Evolutionary conservation across 2,797 vertebrate genomes (phyloP).

Genomic region (Gambelia wislizenii): DNA sequence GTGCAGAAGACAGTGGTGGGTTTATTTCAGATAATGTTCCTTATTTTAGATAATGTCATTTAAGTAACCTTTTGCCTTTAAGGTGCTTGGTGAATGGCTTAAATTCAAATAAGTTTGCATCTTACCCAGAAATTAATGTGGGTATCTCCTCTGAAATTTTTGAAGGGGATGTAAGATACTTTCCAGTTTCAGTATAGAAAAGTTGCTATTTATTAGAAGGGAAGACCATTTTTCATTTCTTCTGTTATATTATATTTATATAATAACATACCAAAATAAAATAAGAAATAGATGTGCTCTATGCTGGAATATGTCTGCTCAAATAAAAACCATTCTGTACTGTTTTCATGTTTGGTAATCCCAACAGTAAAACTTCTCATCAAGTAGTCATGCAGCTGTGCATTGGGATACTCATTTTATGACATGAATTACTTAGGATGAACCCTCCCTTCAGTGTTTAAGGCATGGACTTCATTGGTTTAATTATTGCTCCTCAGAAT

Average conservation of each 20-base stretch:
- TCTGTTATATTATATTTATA: not conserved
- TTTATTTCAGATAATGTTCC: not conserved
- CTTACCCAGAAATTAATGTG: not conserved
- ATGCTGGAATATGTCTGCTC: not conserved
- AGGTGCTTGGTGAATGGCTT: not conserved
- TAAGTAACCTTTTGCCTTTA: not conserved
- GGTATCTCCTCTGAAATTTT: not conserved
- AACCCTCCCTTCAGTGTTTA: too few relatives aligned
- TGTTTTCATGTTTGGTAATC: not conserved
- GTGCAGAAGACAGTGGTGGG: not conserved
- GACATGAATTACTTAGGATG: not conserved
- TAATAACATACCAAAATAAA: not conserved
- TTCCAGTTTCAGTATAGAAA: not conserved
- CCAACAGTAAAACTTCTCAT: not conserved
- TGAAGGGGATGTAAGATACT: not conserved
- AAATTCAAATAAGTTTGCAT: not conserved
- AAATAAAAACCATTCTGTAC: not conserved
- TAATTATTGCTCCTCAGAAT: fast-evolving
- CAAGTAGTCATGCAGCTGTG: not conserved
- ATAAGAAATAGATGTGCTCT: not conserved
- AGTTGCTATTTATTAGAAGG: not conserved
- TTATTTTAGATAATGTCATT: not conserved
- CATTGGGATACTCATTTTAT: not conserved
- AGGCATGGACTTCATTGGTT: fast-evolving
- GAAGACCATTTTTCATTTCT: not conserved